Evolutionary conservation across 2,888 invertebrate species (phyloP).

Genomic region (Protonemura montana): DNA sequence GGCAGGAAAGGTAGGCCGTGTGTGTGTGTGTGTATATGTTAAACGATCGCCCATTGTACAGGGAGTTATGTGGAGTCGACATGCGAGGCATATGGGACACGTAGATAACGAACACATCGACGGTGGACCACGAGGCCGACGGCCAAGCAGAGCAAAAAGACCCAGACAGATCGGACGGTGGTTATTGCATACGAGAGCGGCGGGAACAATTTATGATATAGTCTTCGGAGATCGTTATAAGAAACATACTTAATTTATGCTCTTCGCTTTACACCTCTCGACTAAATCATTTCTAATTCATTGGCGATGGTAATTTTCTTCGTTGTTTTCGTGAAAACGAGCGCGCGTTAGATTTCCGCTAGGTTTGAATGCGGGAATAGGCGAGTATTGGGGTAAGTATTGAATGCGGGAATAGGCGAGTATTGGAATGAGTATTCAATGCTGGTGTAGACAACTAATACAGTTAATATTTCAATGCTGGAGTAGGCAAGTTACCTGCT

Average conservation of each 20-base stretch:
- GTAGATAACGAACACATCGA: not conserved
- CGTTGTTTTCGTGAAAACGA: not conserved
- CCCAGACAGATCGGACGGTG: not conserved
- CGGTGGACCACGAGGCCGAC: not conserved
- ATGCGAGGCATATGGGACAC: constrained; percentile 20
- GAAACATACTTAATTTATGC: not conserved
- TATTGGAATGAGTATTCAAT: constrained; percentile 14
- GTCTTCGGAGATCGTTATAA: not conserved
- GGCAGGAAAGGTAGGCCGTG: not conserved
- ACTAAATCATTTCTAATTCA: not conserved
- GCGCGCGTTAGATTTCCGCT: not conserved
- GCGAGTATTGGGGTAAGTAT: not conserved
- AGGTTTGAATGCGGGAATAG: constrained; percentile 25
- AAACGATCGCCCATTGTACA: constrained; percentile 26
- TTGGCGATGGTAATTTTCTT: not conserved
- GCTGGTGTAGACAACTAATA: constrained; percentile 22
- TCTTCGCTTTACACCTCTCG: not conserved
- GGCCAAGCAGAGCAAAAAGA: not conserved
- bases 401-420: constrained; percentile 1
- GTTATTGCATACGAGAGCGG: not conserved
- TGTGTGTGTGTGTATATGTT: not conserved
- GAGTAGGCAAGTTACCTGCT: constrained; percentile 31
- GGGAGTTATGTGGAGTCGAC: constrained; percentile 16
- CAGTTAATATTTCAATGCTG: constrained; percentile 29
- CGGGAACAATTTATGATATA: not conserved